Base-by-base conservation (phyloP, 2,797 vertebrate genomes). In the Oreochromis mossambicus region DNA sequence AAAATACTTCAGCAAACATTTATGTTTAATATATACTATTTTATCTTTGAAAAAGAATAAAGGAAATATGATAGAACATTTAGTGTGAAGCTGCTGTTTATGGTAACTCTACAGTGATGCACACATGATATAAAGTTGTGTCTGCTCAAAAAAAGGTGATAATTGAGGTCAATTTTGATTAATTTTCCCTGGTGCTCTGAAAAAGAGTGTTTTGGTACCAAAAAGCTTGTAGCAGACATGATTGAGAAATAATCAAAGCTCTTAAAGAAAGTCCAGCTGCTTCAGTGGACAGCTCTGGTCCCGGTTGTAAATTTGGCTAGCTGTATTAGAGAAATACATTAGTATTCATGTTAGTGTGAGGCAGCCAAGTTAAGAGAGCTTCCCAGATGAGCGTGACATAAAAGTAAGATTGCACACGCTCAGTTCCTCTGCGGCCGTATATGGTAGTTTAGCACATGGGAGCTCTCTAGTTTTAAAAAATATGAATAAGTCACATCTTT, bases 261-360 rank as follows among this genome's bases (percentile, higher is more conserved):
- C 41, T 55, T 15, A 8, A 8, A 17, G 43, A 4, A 78, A 46
- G 10, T 8, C 55, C 83, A 86, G 86, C 83, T 89, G 91, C 48
- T 88, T n/a, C 13, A 2, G 24, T 43, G 12, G 26, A 84, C 85
- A 87, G 88, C 85, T 89, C 80, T 32, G 55, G 19, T 9, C 78
- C 83, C 32, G 1, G 68, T 48, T 29, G 41, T 73, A 21, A 17
- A 68, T 51, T 26, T 17, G 41, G 7, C 13, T 8, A 1, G 21
- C 77, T 24, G 24, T 24, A 24, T 24, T 24, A 24, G 24, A 24
- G 2, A 24, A 24, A 24, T 24, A 24, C 24, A 24, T 24, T 24
- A 24, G 24, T 24, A 24, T 24, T 24, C 24, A 24, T 24, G 24
- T 24, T 24, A 24, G 24, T 24, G 24, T 15, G 13, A 1, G 5